These are phyloP conservation scores for Monopterus albus DNA, from an alignment of 2,113 vertebrate genomes.

Conservation along the genomic window DNA sequence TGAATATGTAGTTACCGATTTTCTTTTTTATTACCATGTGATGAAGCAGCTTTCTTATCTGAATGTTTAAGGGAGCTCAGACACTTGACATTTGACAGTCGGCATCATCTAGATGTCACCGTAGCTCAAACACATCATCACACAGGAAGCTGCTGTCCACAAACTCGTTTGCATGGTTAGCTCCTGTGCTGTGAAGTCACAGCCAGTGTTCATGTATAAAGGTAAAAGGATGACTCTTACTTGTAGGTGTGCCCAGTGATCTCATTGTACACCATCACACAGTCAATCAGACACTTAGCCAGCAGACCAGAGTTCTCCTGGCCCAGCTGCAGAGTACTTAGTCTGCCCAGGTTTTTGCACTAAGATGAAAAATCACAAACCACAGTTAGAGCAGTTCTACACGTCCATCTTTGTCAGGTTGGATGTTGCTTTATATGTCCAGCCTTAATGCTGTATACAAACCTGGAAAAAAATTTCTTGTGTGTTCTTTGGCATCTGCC, in stretches of 20 bases:
- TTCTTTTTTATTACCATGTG: no score
- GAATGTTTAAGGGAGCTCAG: background rate
- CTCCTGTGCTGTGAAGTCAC: background rate
- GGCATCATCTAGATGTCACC: no score
- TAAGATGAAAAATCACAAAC: conserved; percentile 68
- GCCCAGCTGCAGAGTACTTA: conserved; percentile 95
- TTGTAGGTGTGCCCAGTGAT: conserved; percentile 96
- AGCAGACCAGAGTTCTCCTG: conserved; percentile 97
- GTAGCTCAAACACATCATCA: no score
- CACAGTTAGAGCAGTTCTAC: background rate
- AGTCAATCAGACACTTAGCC: conserved; percentile 98
- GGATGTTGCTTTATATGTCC: background rate
- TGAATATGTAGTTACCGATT: background rate
- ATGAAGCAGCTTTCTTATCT: background rate
- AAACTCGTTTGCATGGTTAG: no score
- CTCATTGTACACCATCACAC: conserved; percentile 97
- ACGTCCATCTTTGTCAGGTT: background rate
- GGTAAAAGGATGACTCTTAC: conserved; percentile 78
- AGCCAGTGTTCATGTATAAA: background rate
- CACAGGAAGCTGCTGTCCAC: background rate
- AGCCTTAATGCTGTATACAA: conserved; percentile 41
- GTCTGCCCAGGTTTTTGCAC: conserved; percentile 96
- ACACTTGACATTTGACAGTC: background rate
- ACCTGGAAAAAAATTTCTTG: conserved; percentile 98
- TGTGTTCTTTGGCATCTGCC: conserved; percentile 94